Base-by-base conservation (phyloP, 2,888 invertebrate genomes). In the Andrena hattorfiana region DNA sequence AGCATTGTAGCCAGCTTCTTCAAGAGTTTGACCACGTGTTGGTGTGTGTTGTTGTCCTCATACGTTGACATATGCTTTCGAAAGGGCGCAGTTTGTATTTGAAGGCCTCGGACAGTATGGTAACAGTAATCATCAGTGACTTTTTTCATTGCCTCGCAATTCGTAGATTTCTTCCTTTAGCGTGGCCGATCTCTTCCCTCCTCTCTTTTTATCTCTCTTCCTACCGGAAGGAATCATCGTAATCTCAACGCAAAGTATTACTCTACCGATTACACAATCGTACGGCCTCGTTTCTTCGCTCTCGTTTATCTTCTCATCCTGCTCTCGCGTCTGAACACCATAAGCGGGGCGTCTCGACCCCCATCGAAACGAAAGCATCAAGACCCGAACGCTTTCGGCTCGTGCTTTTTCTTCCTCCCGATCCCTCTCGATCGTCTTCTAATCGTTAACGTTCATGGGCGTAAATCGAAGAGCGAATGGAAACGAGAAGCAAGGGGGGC, bases 241-340 rank as follows among this genome's bases (percentile, higher is more conserved):
- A 71, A 59, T 74, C 48, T 67, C 51, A 48, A 42, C 13, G 26
- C 23, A 48, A 71, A 59, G 71, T 77, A 71, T 77, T 72, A 64
- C 20, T n/a, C 28, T n/a, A 23, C 23, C 35, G 2, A 42, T 26
- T 30, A 1, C 48, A 26, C 51, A 74, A 32, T 62, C 56, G 28
- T n/a, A 10, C 30, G 28, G 16, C 23, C n/a, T 28, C 28, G 62
- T 62, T 49, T 62, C 59, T 7, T 49, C 49, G 48, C 42, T 42
- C 42, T 35, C 20, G 48, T 59, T 26, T 20, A 13, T 26, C 23
- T n/a, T 20, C 35, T 32, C 8, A 6, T 48, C 59, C 2, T 8
- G 13, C 32, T 30, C 54, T 10, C 32, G 13, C 23, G 23, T 7
- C 32, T 23, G 66, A 67, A 51, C 30, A 42, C 42, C 4, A 42